These are phyloP conservation scores for Pristionchus maxplancki DNA, from an alignment of 2,888 invertebrate species.

Conservation along the genomic window DNA sequence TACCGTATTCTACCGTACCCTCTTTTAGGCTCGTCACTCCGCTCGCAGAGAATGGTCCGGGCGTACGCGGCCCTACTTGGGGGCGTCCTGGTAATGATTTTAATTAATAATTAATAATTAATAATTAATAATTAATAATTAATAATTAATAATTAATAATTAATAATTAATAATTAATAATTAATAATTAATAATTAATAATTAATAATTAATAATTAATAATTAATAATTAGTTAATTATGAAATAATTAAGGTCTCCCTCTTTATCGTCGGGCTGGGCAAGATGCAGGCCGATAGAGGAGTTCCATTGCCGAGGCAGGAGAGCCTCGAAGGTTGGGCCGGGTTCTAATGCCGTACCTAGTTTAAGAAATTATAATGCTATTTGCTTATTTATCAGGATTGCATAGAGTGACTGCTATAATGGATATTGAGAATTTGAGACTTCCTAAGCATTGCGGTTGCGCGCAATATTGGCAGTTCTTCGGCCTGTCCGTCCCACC, in stretches of 20 bases:
- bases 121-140: not conserved
- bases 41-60: conserved; percentile 23
- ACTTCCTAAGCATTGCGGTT: too few species aligned
- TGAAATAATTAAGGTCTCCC: not conserved
- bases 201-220: not conserved
- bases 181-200: not conserved
- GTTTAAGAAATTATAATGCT: too few species aligned
- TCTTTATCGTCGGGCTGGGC: conserved; percentile 10
- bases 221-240: not conserved
- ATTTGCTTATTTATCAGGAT: too few species aligned
- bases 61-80: not conserved
- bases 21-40: conserved; percentile 1
- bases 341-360: too few species aligned
- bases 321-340: not conserved
- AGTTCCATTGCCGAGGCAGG: conserved; percentile 19
- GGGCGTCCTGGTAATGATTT: not conserved
- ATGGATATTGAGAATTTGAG: too few species aligned
- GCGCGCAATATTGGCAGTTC: too few species aligned
- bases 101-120: not conserved
- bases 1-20: not conserved
- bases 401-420: not conserved
- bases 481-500: too few species aligned
- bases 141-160: not conserved
- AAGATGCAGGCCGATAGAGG: conserved; percentile 21
- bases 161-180: not conserved